Conservation (phyloP, 1,140 invertebrate genomes). For the Coboldia fuscipes region DNA sequence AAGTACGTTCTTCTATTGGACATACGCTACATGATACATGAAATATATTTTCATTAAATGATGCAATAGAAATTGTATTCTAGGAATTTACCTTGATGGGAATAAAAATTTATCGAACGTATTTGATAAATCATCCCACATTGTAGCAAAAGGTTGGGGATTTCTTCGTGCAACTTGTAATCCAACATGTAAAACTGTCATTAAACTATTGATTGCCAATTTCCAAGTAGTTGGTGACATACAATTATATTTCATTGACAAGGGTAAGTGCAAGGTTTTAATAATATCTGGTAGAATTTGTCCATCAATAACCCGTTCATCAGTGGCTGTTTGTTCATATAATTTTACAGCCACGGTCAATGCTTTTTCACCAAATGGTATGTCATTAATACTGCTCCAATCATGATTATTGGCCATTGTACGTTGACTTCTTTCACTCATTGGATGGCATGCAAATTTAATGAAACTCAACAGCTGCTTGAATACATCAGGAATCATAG, state of each 20-base stretch:
- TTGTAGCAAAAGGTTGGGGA: constrained; percentile 39
- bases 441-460: constrained; percentile 49
- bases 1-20: constrained; percentile 37
- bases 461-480: constrained; percentile 52
- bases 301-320: constrained; percentile 48
- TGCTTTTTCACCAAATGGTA: constrained; percentile 71
- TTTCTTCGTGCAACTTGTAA: constrained; percentile 68
- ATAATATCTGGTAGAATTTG: constrained; percentile 59
- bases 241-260: constrained; percentile 67
- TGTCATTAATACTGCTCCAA: constrained; percentile 68
- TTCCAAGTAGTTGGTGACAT: constrained; percentile 69
- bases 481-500: constrained; percentile 61
- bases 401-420: constrained; percentile 19
- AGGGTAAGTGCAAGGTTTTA: constrained; percentile 42
- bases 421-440: constrained; percentile 29
- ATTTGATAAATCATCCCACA: constrained; percentile 70
- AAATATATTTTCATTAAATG: constrained; percentile 3
- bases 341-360: constrained; percentile 60
- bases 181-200: constrained; percentile 60
- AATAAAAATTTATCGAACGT: constrained; percentile 85
- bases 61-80: neutral
- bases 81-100: constrained; percentile 44
- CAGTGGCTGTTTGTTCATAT: constrained; percentile 59
- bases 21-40: constrained; percentile 13
- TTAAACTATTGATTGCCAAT: constrained; percentile 54